Base-by-base conservation (phyloP, 2,888 invertebrate genomes). In the Sphecodes monilicornis region DNA sequence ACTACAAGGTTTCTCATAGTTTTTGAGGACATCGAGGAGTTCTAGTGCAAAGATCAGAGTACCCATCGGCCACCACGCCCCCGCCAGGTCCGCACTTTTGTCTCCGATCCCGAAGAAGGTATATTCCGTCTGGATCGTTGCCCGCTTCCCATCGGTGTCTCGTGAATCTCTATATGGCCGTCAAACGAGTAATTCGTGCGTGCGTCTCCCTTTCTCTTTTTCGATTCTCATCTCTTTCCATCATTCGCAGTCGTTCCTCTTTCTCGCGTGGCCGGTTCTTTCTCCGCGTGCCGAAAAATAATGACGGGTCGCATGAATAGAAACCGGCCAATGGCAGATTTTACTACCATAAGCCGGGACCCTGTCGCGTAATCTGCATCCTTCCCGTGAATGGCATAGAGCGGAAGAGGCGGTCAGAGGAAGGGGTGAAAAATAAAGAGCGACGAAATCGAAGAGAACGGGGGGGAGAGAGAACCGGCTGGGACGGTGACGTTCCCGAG, bases 101-200 rank as follows among this genome's bases (percentile, higher is more conserved):
- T 90, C 88, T 82, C 81, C 84, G 78, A 43, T 71, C 29, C 77
- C 73, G 69, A 70, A 50, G 81, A 87, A 81, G 81, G 85, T 80
- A 80, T 74, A 84, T 76, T 74, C 79, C 71, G 84, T 86, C 86
- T 82, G 88, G 82, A 85, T 87, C 72, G 75, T 73, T 89, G 86
- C 90, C 87, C 87, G 86, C 87, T 86, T 89, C 88, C 89, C 88
- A 86, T 86, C 88, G 89, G 90, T 84, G 88, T 90, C 90, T 91
- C 91, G 91, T 92, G 92, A 93, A 92, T 92, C 93, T 93, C 92
- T 93, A 92, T 93, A 92, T 93, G 93, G 91, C 92, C 90, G 92
- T 93, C 93, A 92, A 93, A 93, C 94, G 92, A 92, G 94, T 93
- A 93, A 93, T 93, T 93, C 92, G 91, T 92, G 90, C 90, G 85